These are phyloP conservation scores for Sardinella longiceps DNA, from an alignment of 2,797 vertebrate genomes.

Conservation along the genomic window DNA sequence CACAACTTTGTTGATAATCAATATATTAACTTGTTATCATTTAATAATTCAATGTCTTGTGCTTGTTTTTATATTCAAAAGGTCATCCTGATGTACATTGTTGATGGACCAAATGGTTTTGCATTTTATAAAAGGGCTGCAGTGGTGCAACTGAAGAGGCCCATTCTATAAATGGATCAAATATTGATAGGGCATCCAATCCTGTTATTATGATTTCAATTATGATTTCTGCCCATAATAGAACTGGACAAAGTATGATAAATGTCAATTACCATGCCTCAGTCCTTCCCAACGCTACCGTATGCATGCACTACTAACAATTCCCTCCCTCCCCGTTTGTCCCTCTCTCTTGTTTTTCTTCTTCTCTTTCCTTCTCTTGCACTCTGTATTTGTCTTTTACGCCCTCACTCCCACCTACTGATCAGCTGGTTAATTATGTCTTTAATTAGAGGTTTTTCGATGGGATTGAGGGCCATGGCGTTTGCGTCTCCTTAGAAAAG, in stretches of 20 bases:
- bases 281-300: neutral
- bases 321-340: neutral
- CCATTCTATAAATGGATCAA: too few species aligned
- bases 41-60: too few species aligned
- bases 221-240: neutral
- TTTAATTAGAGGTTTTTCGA: slow-evolving; percentile 45
- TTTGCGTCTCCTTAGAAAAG: neutral
- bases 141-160: too few species aligned
- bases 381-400: neutral
- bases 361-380: neutral
- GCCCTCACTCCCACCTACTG: neutral
- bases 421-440: slow-evolving; percentile 44
- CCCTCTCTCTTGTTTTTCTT: slow-evolving; percentile 11
- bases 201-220: too few species aligned
- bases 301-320: too few species aligned
- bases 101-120: too few species aligned
- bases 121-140: too few species aligned
- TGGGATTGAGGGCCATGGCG: slow-evolving; percentile 32
- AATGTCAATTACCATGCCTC: neutral
- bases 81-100: too few species aligned
- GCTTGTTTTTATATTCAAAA: too few species aligned
- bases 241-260: too few species aligned
- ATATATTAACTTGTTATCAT: too few species aligned
- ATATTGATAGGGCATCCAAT: neutral
- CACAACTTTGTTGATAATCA: neutral